phyloP scores from a whole-genome alignment of 2,113 vertebrate species.

The Hemibagrus wyckioides region DNA sequence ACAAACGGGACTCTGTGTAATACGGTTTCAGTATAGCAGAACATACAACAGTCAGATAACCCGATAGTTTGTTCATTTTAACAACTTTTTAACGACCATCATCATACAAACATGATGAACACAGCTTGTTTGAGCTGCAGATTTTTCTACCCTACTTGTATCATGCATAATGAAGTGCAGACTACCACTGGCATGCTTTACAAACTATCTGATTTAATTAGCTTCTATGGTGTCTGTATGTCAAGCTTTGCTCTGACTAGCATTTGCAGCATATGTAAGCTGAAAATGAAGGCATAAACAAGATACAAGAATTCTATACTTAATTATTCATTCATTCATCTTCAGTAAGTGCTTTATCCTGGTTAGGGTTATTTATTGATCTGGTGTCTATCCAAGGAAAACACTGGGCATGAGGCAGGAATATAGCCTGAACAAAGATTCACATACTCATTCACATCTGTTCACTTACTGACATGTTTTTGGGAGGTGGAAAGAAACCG shows the following conservation, averaged over 20 bases:
- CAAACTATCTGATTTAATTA: background rate
- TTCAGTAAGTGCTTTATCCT: background rate
- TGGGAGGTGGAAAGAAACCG: too few species aligned
- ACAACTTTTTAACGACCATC: background rate
- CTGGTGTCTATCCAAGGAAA: background rate
- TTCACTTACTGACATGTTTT: background rate
- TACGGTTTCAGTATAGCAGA: background rate
- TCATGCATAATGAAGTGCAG: constrained; percentile 9
- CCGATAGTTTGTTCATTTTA: constrained; percentile 12
- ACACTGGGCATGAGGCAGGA: background rate
- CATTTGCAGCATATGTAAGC: constrained; percentile 53
- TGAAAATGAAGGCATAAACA: constrained; percentile 29
- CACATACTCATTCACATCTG: background rate
- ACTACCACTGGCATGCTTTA: constrained; percentile 18
- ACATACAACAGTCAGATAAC: background rate
- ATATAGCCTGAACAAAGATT: background rate
- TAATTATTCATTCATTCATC: background rate
- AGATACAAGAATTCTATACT: background rate
- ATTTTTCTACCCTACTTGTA: constrained; percentile 20
- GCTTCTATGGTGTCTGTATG: constrained; percentile 72
- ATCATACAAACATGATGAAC: constrained; percentile 7
- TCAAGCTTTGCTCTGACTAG: constrained; percentile 74
- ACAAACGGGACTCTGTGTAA: background rate
- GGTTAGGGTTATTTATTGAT: background rate
- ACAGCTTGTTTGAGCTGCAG: constrained; percentile 7